These are phyloP conservation scores for Ochropleura plecta DNA, from an alignment of 2,888 invertebrate genomes.

Conservation along the genomic window DNA sequence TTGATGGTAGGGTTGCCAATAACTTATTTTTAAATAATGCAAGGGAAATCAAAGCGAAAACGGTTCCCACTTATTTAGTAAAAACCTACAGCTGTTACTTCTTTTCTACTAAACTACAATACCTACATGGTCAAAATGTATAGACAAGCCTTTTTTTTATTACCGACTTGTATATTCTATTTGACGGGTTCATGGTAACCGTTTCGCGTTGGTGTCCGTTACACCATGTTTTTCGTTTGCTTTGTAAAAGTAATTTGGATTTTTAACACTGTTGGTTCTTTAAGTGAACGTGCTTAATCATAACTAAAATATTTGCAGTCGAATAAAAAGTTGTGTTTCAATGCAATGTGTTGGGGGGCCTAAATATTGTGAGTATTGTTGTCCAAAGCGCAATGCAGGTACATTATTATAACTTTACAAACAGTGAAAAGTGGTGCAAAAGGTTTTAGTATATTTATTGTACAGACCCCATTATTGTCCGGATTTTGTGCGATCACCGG, in stretches of 20 bases:
- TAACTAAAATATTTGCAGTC: not conserved
- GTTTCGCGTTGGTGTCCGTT: too few relatives aligned
- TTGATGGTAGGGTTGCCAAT: not conserved
- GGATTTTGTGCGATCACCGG: not conserved
- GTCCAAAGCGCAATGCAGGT: constrained; percentile 49
- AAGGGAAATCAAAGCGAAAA: too few relatives aligned
- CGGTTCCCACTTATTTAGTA: too few relatives aligned
- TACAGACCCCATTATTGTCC: not conserved
- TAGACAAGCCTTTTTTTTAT: too few relatives aligned
- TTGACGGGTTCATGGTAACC: too few relatives aligned
- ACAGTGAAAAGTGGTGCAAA: not conserved
- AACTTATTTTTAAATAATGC: not conserved
- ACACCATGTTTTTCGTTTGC: not conserved
- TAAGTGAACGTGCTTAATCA: not conserved
- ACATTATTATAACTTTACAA: not conserved
- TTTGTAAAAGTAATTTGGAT: not conserved
- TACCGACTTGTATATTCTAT: too few relatives aligned
- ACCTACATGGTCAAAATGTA: too few relatives aligned
- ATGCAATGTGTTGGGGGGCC: not conserved
- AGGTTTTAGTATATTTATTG: not conserved
- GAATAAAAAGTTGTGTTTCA: not conserved
- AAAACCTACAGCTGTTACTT: too few relatives aligned
- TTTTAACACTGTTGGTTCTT: not conserved
- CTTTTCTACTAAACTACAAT: too few relatives aligned
- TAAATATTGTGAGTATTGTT: not conserved